A percentile compares a stretch with the other conserved stretches of the same genome.
Evolutionary conservation across 2,888 invertebrate genomes (phyloP).

Genomic region (Laothoe populi): DNA sequence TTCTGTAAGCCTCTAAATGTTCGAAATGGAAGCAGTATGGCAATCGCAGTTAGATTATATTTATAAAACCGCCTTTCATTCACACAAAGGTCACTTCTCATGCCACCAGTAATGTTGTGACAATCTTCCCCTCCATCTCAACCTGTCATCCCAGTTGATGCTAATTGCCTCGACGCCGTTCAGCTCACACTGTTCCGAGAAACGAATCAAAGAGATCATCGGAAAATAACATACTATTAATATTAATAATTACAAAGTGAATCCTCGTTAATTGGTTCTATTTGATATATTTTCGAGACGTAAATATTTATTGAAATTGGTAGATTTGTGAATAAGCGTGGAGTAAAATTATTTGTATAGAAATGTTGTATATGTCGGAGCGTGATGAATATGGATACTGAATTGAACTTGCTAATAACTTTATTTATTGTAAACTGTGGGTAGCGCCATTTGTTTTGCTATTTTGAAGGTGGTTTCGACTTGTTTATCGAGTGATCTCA

Average conservation of each 20-base stretch:
- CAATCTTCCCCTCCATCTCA: constrained; percentile 35
- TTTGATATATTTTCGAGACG: neutral
- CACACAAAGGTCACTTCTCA: neutral
- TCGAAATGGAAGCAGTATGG: neutral
- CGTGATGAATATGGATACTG: no score
- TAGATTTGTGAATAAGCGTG: neutral
- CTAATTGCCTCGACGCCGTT: constrained; percentile 60
- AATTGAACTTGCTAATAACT: no score
- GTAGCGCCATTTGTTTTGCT: no score
- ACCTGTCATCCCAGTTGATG: constrained; percentile 43
- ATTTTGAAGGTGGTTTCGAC: no score
- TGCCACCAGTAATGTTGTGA: constrained; percentile 22
- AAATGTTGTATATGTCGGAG: no score
- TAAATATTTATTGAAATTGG: constrained; percentile 9
- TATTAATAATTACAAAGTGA: constrained; percentile 24
- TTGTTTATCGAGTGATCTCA: no score
- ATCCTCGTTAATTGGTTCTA: neutral
- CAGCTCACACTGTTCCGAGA: constrained; percentile 49
- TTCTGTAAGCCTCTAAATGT: no score
- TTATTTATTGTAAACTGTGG: no score
- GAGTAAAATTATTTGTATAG: neutral
- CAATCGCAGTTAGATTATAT: neutral
- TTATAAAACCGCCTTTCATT: neutral
- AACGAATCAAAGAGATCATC: constrained; percentile 42
- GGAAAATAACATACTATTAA: constrained; percentile 40